Conservation (phyloP, 2,113 vertebrate species). For the Rhagologus leucostigma region DNA sequence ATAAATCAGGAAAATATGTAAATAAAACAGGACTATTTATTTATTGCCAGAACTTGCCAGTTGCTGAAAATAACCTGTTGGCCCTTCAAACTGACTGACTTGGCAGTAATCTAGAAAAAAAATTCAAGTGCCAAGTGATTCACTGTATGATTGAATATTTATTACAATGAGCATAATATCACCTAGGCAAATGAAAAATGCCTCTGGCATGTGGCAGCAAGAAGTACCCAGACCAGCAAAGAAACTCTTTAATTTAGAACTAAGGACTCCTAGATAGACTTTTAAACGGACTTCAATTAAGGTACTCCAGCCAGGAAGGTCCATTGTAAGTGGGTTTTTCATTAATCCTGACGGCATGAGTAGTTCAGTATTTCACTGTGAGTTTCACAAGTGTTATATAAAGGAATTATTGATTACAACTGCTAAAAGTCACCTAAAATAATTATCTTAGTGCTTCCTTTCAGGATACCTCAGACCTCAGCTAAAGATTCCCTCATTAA, state of each 20-base stretch:
- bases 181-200: background rate
- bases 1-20: slow-evolving; percentile 16
- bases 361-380: background rate
- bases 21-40: slow-evolving; percentile 7
- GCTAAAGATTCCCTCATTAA: background rate
- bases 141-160: background rate
- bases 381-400: background rate
- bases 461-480: background rate
- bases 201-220: background rate
- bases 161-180: background rate
- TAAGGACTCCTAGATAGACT: background rate
- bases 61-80: slow-evolving; percentile 14
- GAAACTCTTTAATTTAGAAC: background rate
- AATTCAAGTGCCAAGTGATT: background rate
- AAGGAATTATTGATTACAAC: background rate
- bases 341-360: background rate
- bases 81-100: background rate
- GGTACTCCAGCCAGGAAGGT: background rate
- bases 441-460: background rate
- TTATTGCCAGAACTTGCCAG: background rate
- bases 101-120: background rate
- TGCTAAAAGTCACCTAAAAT: background rate
- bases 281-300: slow-evolving; percentile 1
- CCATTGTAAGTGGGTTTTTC: background rate
- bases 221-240: background rate